A percentile compares a stretch with the other conserved stretches of the same genome.
Conservation (phyloP, 1,140 invertebrate genomes). For the Campodea augens region DNA sequence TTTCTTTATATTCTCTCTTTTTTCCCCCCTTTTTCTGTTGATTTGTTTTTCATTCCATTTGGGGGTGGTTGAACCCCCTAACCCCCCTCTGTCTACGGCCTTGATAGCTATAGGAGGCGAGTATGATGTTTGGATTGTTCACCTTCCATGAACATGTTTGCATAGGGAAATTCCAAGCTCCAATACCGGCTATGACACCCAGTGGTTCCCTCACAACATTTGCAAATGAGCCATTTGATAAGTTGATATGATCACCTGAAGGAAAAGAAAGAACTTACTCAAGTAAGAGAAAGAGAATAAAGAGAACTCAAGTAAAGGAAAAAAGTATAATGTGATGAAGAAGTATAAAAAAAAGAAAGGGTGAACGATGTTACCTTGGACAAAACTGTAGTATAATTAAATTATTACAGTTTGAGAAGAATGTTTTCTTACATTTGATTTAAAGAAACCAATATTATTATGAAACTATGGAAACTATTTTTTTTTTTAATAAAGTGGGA, state of each 20-base stretch:
- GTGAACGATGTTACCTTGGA: not conserved
- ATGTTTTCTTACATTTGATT: no score
- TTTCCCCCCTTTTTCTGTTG: no score
- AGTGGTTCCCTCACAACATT: slow-evolving; percentile 30
- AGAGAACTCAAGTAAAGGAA: not conserved
- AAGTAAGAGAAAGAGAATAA: not conserved
- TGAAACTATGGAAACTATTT: no score
- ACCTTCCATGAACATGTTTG: slow-evolving; percentile 32
- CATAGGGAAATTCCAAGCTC: slow-evolving; percentile 39
- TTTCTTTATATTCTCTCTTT: no score
- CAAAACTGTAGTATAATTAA: slow-evolving; percentile 9
- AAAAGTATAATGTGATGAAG: not conserved
- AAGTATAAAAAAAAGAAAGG: not conserved
- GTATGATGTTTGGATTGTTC: not conserved
- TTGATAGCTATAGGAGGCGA: no score
- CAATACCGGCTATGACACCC: slow-evolving; percentile 32
- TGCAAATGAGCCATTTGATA: slow-evolving; percentile 23
- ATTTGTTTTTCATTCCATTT: no score
- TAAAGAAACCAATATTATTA: no score
- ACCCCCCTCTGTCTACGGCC: not conserved
- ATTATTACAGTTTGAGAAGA: no score
- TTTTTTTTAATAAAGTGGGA: no score
- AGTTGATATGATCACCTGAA: slow-evolving; percentile 21
- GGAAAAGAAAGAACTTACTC: slow-evolving; percentile 2
- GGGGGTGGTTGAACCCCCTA: no score